Percentiles rank a stretch among this genome's conserved stretches.
These are phyloP conservation scores for Eupelmus urozonus DNA, from an alignment of 2,888 invertebrate genomes.

Conservation along the genomic window DNA sequence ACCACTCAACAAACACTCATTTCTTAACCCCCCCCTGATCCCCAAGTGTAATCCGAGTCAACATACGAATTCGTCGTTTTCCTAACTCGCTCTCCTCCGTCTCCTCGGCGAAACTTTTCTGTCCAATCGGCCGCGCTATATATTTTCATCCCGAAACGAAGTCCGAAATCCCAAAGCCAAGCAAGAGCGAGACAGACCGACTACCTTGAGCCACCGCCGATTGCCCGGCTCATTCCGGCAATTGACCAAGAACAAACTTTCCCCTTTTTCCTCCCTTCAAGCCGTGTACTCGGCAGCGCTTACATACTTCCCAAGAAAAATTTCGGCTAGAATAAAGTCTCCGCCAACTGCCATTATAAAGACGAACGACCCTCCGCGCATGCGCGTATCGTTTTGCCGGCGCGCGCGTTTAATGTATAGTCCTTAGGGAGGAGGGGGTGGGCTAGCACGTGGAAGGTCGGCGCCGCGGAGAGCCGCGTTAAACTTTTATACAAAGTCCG, in stretches of 20 bases:
- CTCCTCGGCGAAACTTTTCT: slow-evolving; percentile 17
- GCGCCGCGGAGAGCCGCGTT: slow-evolving; percentile 18
- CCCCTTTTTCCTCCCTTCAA: slow-evolving; percentile 1
- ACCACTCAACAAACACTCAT: slow-evolving; percentile 10
- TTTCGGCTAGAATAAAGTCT: slow-evolving; percentile 36
- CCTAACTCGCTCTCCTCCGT: neutral
- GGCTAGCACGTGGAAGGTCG: neutral
- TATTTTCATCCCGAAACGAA: slow-evolving; percentile 11
- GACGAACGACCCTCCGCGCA: neutral
- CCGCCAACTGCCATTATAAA: slow-evolving; percentile 3
- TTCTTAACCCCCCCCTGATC: slow-evolving; percentile 1
- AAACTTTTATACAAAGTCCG: slow-evolving; percentile 54
- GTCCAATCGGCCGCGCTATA: slow-evolving; percentile 25
- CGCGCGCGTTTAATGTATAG: neutral
- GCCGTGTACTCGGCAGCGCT: neutral
- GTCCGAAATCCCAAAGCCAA: neutral
- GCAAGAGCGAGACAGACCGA: too few relatives aligned
- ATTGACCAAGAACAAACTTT: slow-evolving; percentile 48
- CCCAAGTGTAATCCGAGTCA: neutral
- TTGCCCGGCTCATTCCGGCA: neutral
- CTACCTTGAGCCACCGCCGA: neutral
- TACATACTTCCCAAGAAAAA: slow-evolving; percentile 22
- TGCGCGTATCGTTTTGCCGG: neutral
- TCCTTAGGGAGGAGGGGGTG: neutral
- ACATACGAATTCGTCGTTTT: slow-evolving; percentile 39